Evolutionary conservation across 1,140 invertebrate genomes (phyloP), one percentile per base, ranked within the genome.

Genomic region (Carcinoscorpius rotundicauda): DNA sequence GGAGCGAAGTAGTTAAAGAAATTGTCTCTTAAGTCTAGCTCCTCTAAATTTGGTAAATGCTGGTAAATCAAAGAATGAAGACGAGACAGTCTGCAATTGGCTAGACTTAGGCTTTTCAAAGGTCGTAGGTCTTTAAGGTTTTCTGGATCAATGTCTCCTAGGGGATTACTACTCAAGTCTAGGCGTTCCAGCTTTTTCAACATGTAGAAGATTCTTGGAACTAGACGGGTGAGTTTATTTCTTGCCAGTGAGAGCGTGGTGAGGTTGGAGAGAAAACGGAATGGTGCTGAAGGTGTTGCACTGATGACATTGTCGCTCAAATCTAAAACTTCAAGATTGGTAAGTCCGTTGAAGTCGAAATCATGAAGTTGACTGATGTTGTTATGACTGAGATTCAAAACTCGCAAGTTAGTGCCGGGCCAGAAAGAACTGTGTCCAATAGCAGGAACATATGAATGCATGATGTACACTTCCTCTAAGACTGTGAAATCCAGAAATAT

Each of bases 351-450:
- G 68, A 79, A 79, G 69, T 79, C 76, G 5, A 75, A 73, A 49
- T 78, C 77, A 11, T 72, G 66, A 4, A 88, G 81, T 68, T 83
- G 81, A 6, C 84, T 85, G 60, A 91, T 84, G 70, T 88, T 88
- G 74, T 91, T 91, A 70, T 84, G 78, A 0, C 86, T 84, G 6
- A 91, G 77, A 75, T 91, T 86, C 55, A 91, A 78, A 51, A 84
- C 75, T 66, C 81, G 80, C 51, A 90, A 77, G 64, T 83, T 83
- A 63, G 80, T 81, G 3, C 89, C 80, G 3, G 86, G 86, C 82
- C 84, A 89, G 74, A 91, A 89, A 6, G 87, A 87, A 71, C 87
- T 83, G 64, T 83, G 81, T 0, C 88, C 88, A 64, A 91, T 86
- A 9, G 86, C 86, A 1, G 88, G 87, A 4, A 91, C 77, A 71